phyloP scores from a whole-genome alignment of 2,113 vertebrate genomes.

The Choloepus hoffmanni region DNA sequence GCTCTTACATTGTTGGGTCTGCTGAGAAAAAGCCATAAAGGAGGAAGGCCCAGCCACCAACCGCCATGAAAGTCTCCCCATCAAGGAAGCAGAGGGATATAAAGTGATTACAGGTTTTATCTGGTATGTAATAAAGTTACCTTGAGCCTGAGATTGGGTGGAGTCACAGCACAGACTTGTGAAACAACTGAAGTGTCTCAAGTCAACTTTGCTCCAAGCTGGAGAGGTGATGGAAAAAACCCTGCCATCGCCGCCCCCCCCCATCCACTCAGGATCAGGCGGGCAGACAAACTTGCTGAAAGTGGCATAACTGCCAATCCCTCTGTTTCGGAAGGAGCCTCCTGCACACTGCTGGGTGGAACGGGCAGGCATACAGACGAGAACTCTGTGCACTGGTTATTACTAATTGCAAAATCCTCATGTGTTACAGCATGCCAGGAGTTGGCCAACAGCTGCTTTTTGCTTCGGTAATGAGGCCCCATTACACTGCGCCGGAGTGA shows the following conservation, averaged over 20 bases:
- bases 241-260: neutral
- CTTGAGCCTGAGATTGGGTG: conserved; percentile 22
- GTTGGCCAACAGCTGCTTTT: conserved; percentile 81
- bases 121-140: conserved; percentile 68
- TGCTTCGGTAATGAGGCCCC: conserved; percentile 76
- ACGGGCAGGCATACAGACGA: conserved; percentile 36
- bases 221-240: neutral
- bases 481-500: conserved; percentile 72
- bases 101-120: conserved; percentile 44
- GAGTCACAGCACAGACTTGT: conserved; percentile 39
- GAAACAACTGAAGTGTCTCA: conserved; percentile 40
- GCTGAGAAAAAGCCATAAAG: neutral
- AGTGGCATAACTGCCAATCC: conserved; percentile 10
- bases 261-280: neutral
- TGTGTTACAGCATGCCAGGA: conserved; percentile 81
- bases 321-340: conserved; percentile 46
- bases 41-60: neutral
- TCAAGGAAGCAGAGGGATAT: conserved; percentile 63
- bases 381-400: conserved; percentile 60
- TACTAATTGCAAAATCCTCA: conserved; percentile 80
- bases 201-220: conserved; percentile 8
- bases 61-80: neutral
- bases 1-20: neutral
- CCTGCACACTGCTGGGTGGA: neutral
- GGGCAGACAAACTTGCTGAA: conserved; percentile 25